A percentile compares a stretch with the other conserved stretches of the same genome.
Conservation (phyloP, 2,797 vertebrate species). For the Hyperoplus lanceolatus region DNA sequence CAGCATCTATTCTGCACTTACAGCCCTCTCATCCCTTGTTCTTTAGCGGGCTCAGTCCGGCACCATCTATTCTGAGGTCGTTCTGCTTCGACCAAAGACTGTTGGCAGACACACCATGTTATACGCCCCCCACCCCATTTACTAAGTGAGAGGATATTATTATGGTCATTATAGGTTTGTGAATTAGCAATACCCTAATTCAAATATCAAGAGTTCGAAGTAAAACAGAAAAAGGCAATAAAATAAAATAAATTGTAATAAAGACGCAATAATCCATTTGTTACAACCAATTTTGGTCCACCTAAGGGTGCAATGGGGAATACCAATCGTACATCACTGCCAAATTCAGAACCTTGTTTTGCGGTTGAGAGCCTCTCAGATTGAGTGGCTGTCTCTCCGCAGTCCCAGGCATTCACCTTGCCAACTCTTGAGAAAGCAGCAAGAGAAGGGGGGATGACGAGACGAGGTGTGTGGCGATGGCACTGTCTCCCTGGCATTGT, state of each 20-base stretch:
- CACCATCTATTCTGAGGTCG: constrained; percentile 77
- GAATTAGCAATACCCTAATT: constrained; percentile 53
- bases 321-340: constrained; percentile 45
- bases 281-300: background rate
- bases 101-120: constrained; percentile 68
- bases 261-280: constrained; percentile 20
- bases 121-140: constrained; percentile 53
- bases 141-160: constrained; percentile 65
- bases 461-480: constrained; percentile 35
- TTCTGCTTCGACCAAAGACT: constrained; percentile 68
- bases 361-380: constrained; percentile 62
- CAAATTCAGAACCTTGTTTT: constrained; percentile 69
- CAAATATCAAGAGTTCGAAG: constrained; percentile 42
- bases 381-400: constrained; percentile 61
- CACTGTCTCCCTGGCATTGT: constrained; percentile 55
- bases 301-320: constrained; percentile 46
- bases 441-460: background rate
- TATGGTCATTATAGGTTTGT: constrained; percentile 57
- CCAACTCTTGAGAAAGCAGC: constrained; percentile 48
- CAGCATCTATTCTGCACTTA: constrained; percentile 81
- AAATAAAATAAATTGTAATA: constrained; percentile 34
- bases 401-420: constrained; percentile 60
- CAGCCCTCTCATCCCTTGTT: constrained; percentile 71
- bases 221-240: background rate
- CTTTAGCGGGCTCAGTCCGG: constrained; percentile 61